Base-by-base conservation (phyloP, 92 coral and sea anemone genomes). In the Palythoa grandiflora region DNA sequence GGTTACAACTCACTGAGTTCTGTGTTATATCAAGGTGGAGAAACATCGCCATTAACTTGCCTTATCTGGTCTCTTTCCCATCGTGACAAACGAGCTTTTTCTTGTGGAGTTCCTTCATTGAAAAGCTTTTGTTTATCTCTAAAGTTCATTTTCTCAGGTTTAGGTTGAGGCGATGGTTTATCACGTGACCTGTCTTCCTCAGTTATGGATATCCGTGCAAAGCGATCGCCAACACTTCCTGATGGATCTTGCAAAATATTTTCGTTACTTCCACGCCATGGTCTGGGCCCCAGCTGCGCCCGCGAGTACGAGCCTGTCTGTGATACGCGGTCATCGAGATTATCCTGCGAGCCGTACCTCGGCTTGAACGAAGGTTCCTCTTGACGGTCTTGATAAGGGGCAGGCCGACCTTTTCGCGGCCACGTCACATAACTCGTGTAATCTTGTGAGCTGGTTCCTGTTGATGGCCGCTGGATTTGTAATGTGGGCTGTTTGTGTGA, bases 121-220 rank as follows among this genome's bases (percentile, higher is more conserved):
- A 97, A 97, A 66, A 97, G 77, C 87, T 97, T 97, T 90, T 95
- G 94, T 87, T 97, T 97, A 37, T 97, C 98, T 61, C 68, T 95
- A 61, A 97, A 95, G 61, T 89, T 94, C 73, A 97, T 61, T 51
- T 87, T 91, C 68, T 94, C 98, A 6, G 98, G 98, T 92, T 95
- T 97, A 19, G 96, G 95, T 8, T 91, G 94, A 19, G 98, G 95
- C 20, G 83, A 79, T 48, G 89, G 83, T 71, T 92, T 94, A 57
- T 89, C 88, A 19, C 90, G 90, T 19, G 91, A 89, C 60, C 92
- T 93, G 77, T 92, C 90, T 59, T 93, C 98, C 54, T 93, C 95
- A 44, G 92, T 92, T 51, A 94, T 81, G 7, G 97, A 94, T 52
- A 94, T 75, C 75, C 97, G 90, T 15, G 89, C 95, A 83, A 94